phyloP scores from a whole-genome alignment of 2,888 invertebrate genomes.

The Helicoverpa assulta region DNA sequence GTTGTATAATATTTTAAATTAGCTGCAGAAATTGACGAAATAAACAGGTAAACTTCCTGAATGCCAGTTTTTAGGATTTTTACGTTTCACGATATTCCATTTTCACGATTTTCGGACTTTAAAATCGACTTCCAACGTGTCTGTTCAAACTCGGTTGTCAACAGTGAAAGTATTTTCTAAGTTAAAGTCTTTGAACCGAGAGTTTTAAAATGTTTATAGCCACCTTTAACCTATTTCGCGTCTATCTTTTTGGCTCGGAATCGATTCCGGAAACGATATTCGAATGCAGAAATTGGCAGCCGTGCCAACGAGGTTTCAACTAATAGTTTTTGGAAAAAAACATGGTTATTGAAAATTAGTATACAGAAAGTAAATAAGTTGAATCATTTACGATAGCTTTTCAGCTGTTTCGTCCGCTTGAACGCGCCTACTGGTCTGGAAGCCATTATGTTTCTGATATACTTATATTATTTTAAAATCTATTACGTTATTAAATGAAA shows the following conservation, averaged over 20 bases:
- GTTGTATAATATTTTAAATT: no score
- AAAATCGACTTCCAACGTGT: no score
- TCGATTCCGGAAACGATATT: conserved; percentile 44
- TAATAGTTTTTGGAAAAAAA: conserved; percentile 23
- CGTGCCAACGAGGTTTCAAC: conserved; percentile 24
- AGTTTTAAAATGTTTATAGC: conserved; percentile 33
- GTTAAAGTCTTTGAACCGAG: conserved; percentile 7
- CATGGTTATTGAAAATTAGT: conserved; percentile 2
- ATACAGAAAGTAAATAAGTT: not conserved
- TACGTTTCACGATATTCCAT: no score
- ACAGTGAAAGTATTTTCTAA: no score
- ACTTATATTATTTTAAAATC: no score
- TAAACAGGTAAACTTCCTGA: no score
- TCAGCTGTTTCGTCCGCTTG: not conserved
- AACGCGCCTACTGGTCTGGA: not conserved
- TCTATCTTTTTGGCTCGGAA: conserved; percentile 40
- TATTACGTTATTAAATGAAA: no score
- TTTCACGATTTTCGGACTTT: no score
- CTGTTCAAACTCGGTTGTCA: no score
- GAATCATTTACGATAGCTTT: not conserved
- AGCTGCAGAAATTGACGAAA: no score
- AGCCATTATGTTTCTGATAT: no score
- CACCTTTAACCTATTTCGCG: conserved; percentile 43
- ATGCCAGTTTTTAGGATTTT: no score
- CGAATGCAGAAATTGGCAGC: conserved; percentile 40